Evolutionary conservation across 1,140 invertebrate genomes (phyloP).

Genomic region (Phortica variegata): DNA sequence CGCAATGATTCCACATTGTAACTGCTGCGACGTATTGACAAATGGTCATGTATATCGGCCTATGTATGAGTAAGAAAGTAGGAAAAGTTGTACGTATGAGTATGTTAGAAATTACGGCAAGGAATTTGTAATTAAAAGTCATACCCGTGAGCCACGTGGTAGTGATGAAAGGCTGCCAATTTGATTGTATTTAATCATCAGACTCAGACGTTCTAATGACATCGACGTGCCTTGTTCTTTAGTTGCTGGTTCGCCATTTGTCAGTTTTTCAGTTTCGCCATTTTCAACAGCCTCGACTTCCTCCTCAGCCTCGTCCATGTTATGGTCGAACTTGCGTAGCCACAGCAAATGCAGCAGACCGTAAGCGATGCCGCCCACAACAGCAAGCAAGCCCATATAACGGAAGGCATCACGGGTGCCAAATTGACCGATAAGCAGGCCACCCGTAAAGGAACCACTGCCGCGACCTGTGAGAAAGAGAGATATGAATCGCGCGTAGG

Average conservation of each 20-base stretch:
- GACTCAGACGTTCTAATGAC: constrained; percentile 67
- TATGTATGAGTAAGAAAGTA: too few relatives aligned
- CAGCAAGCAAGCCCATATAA: constrained; percentile 72
- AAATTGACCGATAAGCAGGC: constrained; percentile 70
- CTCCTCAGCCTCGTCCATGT: constrained; percentile 51
- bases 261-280: constrained; percentile 63
- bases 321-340: constrained; percentile 66
- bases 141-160: constrained; percentile 62
- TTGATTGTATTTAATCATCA: constrained; percentile 73
- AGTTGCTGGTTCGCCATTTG: constrained; percentile 60
- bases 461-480: constrained; percentile 64
- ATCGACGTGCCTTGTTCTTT: constrained; percentile 68
- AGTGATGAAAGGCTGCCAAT: constrained; percentile 70
- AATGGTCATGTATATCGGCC: constrained; percentile 56
- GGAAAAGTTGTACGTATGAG: too few relatives aligned
- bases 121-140: too few relatives aligned
- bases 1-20: constrained; percentile 52
- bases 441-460: constrained; percentile 78
- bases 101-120: too few relatives aligned
- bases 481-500: constrained; percentile 2
- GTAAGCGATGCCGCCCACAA: constrained; percentile 69
- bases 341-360: constrained; percentile 70
- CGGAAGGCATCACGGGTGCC: constrained; percentile 74
- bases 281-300: constrained; percentile 59
- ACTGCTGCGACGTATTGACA: constrained; percentile 55